Evolutionary conservation across 1,140 invertebrate species (phyloP).

Genomic region (Drosophila subobscura): DNA sequence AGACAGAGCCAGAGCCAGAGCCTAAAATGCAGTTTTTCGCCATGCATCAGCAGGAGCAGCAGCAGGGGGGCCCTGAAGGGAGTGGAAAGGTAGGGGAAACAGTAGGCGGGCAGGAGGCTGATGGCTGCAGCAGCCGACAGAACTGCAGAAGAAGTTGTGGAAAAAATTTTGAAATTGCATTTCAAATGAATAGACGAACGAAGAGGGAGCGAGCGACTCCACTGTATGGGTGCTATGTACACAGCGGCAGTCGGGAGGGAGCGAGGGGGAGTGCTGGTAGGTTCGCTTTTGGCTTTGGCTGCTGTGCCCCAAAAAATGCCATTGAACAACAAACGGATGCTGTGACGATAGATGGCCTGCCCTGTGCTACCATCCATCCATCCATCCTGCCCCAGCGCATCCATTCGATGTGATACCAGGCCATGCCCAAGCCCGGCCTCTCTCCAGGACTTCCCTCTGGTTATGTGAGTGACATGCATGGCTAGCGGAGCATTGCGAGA

Average conservation of each 20-base stretch:
- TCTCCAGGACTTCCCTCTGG: constrained; percentile 11
- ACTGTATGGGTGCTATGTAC: neutral
- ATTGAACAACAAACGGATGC: constrained; percentile 71
- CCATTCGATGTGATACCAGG: too few relatives aligned
- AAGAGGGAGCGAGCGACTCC: constrained; percentile 3
- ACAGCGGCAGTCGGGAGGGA: neutral
- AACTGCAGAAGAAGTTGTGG: constrained; percentile 61
- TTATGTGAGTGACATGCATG: constrained; percentile 63
- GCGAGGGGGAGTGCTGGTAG: constrained; percentile 18
- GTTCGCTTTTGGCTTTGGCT: constrained; percentile 33
- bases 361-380: constrained; percentile 14
- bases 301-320: constrained; percentile 51
- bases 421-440: neutral
- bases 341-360: constrained; percentile 69
- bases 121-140: too few relatives aligned
- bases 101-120: neutral
- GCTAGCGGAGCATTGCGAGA: constrained; percentile 53
- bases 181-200: constrained; percentile 73
- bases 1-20: constrained; percentile 35
- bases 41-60: constrained; percentile 43
- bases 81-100: constrained; percentile 11
- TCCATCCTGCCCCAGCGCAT: constrained; percentile 1
- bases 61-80: neutral
- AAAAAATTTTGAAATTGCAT: constrained; percentile 81
- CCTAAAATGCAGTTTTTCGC: constrained; percentile 78